Evolutionary conservation across 2,113 vertebrate genomes (phyloP), one percentile per base, ranked within the genome.

Genomic region (Albula glossodonta): DNA sequence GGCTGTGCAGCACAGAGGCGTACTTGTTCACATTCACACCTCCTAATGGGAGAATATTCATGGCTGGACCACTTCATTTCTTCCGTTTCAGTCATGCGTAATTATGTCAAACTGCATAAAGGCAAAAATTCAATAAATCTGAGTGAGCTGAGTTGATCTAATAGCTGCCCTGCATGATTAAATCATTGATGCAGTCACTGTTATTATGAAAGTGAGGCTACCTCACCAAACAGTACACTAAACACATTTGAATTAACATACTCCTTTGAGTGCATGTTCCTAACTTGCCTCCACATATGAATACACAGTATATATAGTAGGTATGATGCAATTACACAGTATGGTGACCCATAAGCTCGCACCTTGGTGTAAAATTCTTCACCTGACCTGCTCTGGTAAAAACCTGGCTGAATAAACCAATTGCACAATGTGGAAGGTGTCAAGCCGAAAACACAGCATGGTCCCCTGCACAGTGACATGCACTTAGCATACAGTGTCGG

Each of bases 61-160:
- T 70, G 13, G 3, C 63, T 22, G 19, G 2, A n/a, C 63, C 63
- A 17, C 63, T 70, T 19, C 22, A 25, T 70, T 70, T n/a, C 17
- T 31, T 11, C 9, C n/a, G 10, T 74, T 74, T 31, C 70, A 74
- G 70, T 31, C n/a, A 74, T 74, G 70, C n/a, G 22, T 74, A 74
- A 74, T n/a, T 31, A 31, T 74, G 70, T 74, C 70, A 31, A 25
- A 22, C 70, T 9, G 8, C 70, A 74, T 8, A 74, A 66, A 74
- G n/a, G 70, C n/a, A 74, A 74, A 22, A 31, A 74, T 74, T 74
- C n/a, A 74, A 74, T 70, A 70, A 70, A 70, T n/a, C 63, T 15
- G 12, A 63, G 60, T 63, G 60, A 11, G 60, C 12, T 15, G 5
- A n/a, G 63, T n/a, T 74, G 22, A 74, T 74, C 70, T 74, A 74